Base-by-base conservation (phyloP, 2,113 vertebrate species). In the Rhodinocichla rosea region DNA sequence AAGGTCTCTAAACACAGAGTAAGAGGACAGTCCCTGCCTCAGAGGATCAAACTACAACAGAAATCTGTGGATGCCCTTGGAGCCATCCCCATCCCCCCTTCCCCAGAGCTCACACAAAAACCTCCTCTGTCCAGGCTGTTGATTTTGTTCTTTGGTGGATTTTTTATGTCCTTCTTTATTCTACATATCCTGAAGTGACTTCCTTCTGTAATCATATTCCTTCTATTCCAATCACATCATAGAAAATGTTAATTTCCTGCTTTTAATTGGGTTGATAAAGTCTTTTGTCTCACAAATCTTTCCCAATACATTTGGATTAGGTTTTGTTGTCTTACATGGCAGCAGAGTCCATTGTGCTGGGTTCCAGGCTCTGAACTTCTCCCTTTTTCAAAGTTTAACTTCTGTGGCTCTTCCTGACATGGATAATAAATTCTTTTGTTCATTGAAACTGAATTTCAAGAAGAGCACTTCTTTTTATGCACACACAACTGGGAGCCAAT, bases 221-320 rank as follows among this genome's bases (percentile, higher is more conserved):
- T 89, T 57, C 84, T 56, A 56, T 91, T 95, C 78, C 19, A 52
- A 2, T 94, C 87, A 73, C 78, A 68, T 82, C 26, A 9, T 40
- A 33, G 35, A 37, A 89, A 91, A 76, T 56, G 74, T 87, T 97
- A 50, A 94, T 96, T 94, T 96, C 90, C 92, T 90, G 32, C 82
- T 40, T 91, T 76, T 95, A 96, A 96, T 93, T 90, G 92, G 62
- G 24, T 79, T 90, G 82, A 93, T 92, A 85, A 96, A 93, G 92
- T 35, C 92, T 79, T 94, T 85, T 94, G 84, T 76, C 81, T 84
- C 44, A 26, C 52, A 32, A 20, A 82, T 60, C 87, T 93, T 35
- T n/a, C 32, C 56, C 87, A 79, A 1, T 67, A 3, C 22, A 37
- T 42, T 53, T 0, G 33, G 30, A 0, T 45, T 42, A 30, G 81